phyloP scores from a whole-genome alignment of 1,140 invertebrate species.

The Drosophila fuyamai region DNA sequence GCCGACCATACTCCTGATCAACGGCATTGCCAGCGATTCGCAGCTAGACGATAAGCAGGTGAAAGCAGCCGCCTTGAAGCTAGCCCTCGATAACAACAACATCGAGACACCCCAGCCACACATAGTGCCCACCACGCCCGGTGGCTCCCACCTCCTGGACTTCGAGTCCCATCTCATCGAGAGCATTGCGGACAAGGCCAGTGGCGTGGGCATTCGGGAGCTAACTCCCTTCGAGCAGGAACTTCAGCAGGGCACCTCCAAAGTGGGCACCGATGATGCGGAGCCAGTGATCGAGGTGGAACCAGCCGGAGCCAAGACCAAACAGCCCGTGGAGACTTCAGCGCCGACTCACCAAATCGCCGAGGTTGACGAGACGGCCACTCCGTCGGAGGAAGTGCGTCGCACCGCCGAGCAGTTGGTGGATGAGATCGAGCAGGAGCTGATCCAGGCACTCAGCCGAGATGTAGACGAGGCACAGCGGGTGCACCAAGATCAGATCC shows the following conservation, averaged over 20 bases:
- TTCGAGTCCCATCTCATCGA: conserved; percentile 83
- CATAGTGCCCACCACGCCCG: conserved; percentile 53
- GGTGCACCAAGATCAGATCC: conserved; percentile 49
- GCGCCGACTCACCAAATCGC: conserved; percentile 66
- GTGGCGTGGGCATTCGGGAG: conserved; percentile 78
- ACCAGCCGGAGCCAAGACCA: conserved; percentile 67
- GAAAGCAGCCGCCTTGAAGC: conserved; percentile 46
- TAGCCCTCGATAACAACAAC: conserved; percentile 56
- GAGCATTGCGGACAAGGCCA: conserved; percentile 56
- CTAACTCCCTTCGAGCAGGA: conserved; percentile 75
- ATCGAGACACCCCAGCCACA: conserved; percentile 18
- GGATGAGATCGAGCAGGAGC: conserved; percentile 72
- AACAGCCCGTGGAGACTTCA: conserved; percentile 61
- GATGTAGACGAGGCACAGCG: conserved; percentile 64
- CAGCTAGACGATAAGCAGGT: conserved; percentile 46
- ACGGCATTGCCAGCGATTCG: conserved; percentile 65
- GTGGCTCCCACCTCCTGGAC: conserved; percentile 72
- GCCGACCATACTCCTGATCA: conserved; percentile 81
- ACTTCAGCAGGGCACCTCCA: conserved; percentile 69
- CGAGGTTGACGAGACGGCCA: conserved; percentile 67
- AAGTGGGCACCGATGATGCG: conserved; percentile 59
- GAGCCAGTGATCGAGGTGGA: conserved; percentile 77
- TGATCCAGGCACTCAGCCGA: conserved; percentile 66
- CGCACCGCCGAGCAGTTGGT: conserved; percentile 73
- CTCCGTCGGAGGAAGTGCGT: conserved; percentile 52